Base-by-base conservation (phyloP, 2,797 vertebrate genomes). In the Lerista edwardsae region DNA sequence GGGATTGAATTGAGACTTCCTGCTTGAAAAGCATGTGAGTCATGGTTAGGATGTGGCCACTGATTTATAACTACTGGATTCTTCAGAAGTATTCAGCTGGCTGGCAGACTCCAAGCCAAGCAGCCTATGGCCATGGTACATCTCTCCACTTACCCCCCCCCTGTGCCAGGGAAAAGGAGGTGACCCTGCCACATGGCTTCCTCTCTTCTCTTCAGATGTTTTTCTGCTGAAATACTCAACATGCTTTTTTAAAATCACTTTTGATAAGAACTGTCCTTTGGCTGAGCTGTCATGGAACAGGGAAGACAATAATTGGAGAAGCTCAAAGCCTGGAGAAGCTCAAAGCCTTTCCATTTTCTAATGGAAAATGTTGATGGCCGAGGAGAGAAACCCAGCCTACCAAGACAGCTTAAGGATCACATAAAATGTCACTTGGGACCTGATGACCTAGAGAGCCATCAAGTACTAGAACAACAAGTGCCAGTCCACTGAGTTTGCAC, bases 391-490 rank as follows among this genome's bases (percentile, higher is more conserved):
- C 83, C 57, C 34, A 1, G 27, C 34, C 51, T 86, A 87, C 61
- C 34, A 86, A 87, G 36, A 76, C n/a, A 81, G 11, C 6, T 83
- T 91, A 82, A 92, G 90, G 39, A 79, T 87, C 81, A 91, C 90
- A 89, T 72, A 36, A 89, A 82, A 77, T 65, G 17, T 75, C 87
- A 89, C 79, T 72, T 82, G 78, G 88, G 88, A 91, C 90, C 74
- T 84, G 68, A 27, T 76, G 57, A 73, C 71, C n/a, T 89, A 73
- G 31, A 92, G 74, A 90, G 89, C 81, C 7, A 87, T 31, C 82
- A 51, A 75, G 64, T 59, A 57, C 25, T 84, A 59, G 34, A 86
- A 71, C 6, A 91, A 76, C 65, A 86, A 59, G 57, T 82, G 64
- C 10, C 80, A 41, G 80, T 92, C 71, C 73, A 19, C 39, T 39